Conservation (phyloP, 2,113 vertebrate genomes). For the Symphodus melops region DNA sequence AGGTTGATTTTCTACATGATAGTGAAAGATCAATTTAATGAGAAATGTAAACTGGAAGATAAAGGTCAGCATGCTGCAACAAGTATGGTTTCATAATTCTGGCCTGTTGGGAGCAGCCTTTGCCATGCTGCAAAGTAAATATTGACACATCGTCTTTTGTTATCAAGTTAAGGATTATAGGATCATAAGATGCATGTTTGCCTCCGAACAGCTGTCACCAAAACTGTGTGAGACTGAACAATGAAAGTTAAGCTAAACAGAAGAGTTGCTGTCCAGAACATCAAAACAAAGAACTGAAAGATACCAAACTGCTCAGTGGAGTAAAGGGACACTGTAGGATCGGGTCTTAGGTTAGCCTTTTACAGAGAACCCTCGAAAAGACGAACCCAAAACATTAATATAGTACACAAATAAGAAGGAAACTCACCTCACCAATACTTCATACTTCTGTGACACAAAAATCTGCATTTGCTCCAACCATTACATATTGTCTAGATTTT, state of each 20-base stretch:
- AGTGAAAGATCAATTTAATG: neutral
- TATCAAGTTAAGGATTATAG: neutral
- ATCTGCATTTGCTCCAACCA: no score
- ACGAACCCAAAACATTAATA: no score
- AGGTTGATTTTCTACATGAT: neutral
- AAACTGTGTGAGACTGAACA: neutral
- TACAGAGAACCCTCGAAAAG: no score
- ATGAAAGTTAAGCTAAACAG: neutral
- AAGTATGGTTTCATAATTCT: neutral
- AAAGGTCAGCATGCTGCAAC: neutral
- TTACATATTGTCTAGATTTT: no score
- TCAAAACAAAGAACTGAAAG: neutral
- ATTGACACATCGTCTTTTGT: neutral
- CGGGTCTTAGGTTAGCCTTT: neutral
- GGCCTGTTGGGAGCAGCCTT: neutral
- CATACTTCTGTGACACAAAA: no score
- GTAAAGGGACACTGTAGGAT: neutral
- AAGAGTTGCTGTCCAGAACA: neutral
- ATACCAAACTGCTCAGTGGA: neutral
- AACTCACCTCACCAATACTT: no score
- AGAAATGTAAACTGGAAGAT: neutral
- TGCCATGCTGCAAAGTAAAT: neutral
- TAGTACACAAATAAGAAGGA: no score
- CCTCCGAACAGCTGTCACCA: neutral
- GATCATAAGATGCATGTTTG: neutral